These are phyloP conservation scores for Proterorhinus semilunaris DNA, from an alignment of 2,113 vertebrate genomes.

Conservation along the genomic window DNA sequence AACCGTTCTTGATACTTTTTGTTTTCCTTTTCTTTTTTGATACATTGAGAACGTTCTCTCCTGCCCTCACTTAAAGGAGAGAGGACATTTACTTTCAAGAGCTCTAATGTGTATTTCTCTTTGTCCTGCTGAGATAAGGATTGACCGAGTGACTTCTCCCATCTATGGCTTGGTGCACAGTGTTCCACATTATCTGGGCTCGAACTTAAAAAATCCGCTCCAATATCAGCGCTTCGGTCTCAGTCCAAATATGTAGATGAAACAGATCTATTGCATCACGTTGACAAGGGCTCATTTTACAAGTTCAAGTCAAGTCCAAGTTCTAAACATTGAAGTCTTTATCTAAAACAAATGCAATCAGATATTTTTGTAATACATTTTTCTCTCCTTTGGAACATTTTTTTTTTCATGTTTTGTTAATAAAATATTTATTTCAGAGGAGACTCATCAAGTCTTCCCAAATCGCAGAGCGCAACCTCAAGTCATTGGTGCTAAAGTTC, in stretches of 20 bases:
- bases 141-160: constrained; percentile 34
- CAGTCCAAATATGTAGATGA: constrained; percentile 16
- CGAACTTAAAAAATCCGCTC: constrained; percentile 33
- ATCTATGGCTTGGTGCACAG: constrained; percentile 40
- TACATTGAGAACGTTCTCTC: neutral
- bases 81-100: neutral
- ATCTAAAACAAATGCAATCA: too few species aligned
- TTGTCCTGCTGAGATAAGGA: constrained; percentile 35
- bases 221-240: constrained; percentile 24
- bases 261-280: neutral
- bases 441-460: too few species aligned
- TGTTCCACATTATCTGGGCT: constrained; percentile 11
- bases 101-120: neutral
- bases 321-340: too few species aligned
- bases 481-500: too few species aligned
- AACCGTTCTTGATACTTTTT: too few species aligned
- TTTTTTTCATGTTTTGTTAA: too few species aligned
- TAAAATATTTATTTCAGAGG: too few species aligned
- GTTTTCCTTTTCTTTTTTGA: neutral
- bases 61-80: neutral
- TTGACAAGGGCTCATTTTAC: too few species aligned
- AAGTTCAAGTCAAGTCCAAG: too few species aligned
- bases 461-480: too few species aligned
- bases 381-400: too few species aligned
- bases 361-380: too few species aligned